Percentiles rank a stretch among this genome's conserved stretches.
Conservation (phyloP, 2,113 vertebrate species). For the Pomatostomus ruficeps region DNA sequence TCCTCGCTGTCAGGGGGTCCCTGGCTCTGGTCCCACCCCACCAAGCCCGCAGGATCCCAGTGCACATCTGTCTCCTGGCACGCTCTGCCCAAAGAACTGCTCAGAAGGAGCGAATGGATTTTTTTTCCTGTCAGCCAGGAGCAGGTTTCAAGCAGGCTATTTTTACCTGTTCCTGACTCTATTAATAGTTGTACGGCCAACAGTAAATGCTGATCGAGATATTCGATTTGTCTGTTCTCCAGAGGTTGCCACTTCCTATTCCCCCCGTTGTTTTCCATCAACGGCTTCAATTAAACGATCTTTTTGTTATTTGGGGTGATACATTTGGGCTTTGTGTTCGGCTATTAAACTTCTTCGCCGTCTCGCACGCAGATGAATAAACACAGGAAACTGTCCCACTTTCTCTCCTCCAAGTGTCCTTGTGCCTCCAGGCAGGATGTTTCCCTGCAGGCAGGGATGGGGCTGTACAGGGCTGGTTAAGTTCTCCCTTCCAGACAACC, state of each 20-base stretch:
- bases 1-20: background rate
- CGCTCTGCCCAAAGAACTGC: background rate
- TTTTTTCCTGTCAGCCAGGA: background rate
- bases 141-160: constrained; percentile 7
- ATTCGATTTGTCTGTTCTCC: constrained; percentile 21
- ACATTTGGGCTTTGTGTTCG: background rate
- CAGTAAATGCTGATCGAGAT: constrained; percentile 1
- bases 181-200: constrained; percentile 17
- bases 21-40: background rate
- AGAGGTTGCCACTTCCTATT: background rate
- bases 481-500: background rate
- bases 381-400: background rate
- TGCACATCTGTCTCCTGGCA: background rate
- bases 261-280: background rate
- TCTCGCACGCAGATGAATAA: background rate
- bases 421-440: background rate
- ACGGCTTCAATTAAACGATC: background rate
- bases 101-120: background rate
- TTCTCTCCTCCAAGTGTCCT: background rate
- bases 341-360: background rate
- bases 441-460: background rate
- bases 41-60: background rate
- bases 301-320: background rate
- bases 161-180: constrained; percentile 27
- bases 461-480: background rate